Evolutionary conservation across 2,888 invertebrate genomes (phyloP).

Genomic region (Neoitamus cyanurus): DNA sequence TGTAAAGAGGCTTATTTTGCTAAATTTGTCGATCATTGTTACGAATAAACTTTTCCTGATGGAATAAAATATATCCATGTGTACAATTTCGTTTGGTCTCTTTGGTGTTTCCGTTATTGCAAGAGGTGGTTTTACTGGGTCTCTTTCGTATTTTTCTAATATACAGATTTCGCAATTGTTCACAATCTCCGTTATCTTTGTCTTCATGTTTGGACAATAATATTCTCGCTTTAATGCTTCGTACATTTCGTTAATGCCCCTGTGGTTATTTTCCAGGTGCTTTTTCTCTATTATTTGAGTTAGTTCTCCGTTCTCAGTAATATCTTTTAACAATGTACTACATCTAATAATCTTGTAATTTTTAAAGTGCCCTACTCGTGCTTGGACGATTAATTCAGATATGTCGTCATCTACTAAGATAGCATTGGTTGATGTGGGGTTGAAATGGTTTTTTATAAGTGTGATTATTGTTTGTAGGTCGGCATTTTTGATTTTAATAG

Average conservation of each 20-base stretch:
- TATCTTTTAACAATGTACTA: not conserved
- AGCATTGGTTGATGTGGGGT: not conserved
- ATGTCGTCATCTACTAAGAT: not conserved
- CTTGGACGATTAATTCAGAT: not conserved
- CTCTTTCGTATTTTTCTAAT: not conserved
- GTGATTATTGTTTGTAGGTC: not conserved
- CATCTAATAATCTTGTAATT: constrained; percentile 20
- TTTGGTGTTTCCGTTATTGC: not conserved
- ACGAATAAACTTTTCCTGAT: not conserved
- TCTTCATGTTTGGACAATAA: not conserved
- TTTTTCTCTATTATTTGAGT: not conserved
- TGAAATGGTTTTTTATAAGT: not conserved
- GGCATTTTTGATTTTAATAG: not conserved
- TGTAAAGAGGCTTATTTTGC: not conserved
- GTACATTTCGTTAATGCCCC: constrained; percentile 2
- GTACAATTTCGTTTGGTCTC: not conserved
- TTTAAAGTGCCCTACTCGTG: not conserved
- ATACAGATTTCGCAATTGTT: constrained; percentile 19
- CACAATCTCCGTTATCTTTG: not conserved
- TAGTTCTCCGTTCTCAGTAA: not conserved
- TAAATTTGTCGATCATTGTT: not conserved
- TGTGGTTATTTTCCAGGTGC: constrained; percentile 5
- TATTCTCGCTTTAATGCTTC: not conserved
- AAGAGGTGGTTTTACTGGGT: not conserved
- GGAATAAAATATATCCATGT: constrained; percentile 16